phyloP scores from a whole-genome alignment of 2,113 vertebrate species.

The Ceuthmochares aereus region DNA sequence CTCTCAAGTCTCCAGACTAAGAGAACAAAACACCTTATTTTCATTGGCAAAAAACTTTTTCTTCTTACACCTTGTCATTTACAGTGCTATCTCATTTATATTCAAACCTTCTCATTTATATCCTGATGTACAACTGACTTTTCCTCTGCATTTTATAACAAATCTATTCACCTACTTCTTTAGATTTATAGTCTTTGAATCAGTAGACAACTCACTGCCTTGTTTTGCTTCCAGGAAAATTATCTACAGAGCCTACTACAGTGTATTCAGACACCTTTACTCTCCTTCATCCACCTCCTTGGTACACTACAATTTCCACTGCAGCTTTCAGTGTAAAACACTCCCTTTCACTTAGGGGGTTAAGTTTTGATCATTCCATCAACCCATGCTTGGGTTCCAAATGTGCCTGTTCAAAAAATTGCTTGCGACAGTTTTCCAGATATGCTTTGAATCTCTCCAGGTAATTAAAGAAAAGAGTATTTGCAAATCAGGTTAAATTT shows the following conservation, averaged over 20 bases:
- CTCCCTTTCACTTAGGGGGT: neutral
- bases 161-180: neutral
- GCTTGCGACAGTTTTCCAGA: neutral
- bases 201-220: neutral
- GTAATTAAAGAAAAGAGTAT: neutral
- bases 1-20: neutral
- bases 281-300: neutral
- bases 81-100: conserved; percentile 16
- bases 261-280: neutral
- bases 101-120: conserved; percentile 30
- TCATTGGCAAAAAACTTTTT: neutral
- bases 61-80: conserved; percentile 1
- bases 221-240: neutral
- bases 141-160: conserved; percentile 32
- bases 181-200: neutral
- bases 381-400: neutral
- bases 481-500: neutral
- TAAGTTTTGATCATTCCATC: neutral
- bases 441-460: neutral
- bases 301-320: neutral
- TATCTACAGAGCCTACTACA: neutral
- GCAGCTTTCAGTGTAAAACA: neutral
- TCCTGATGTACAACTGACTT: conserved; percentile 10
- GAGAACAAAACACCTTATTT: conserved; percentile 14
- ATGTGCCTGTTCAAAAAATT: neutral